Conservation (phyloP, 2,888 invertebrate genomes). For the Therioaphis trifolii region DNA sequence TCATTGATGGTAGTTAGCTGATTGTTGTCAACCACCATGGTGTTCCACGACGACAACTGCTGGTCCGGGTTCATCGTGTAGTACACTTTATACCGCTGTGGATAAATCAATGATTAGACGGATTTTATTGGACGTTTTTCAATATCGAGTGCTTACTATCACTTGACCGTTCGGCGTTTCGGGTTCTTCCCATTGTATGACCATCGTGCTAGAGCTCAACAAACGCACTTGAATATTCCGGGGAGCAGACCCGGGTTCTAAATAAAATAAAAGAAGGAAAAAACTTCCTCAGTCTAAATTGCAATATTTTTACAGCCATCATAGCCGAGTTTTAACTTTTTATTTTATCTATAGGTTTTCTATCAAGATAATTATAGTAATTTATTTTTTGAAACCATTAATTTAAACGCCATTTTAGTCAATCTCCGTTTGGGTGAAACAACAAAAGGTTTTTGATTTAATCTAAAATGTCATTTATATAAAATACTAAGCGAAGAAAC, state of each 20-base stretch:
- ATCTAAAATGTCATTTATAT: too few species aligned
- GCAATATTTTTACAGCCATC: neutral
- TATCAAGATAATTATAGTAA: neutral
- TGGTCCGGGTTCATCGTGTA: slow-evolving; percentile 91
- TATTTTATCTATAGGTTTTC: neutral
- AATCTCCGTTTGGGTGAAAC: too few species aligned
- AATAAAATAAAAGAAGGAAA: slow-evolving; percentile 66
- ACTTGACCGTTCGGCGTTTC: slow-evolving; percentile 98
- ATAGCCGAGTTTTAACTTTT: neutral
- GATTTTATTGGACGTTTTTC: neutral
- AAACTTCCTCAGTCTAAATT: neutral
- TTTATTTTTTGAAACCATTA: neutral
- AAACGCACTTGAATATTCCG: slow-evolving; percentile 93
- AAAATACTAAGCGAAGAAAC: too few species aligned
- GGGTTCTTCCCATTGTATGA: slow-evolving; percentile 98
- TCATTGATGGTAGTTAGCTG: slow-evolving; percentile 93
- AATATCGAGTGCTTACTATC: slow-evolving; percentile 76
- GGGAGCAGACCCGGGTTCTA: slow-evolving; percentile 96
- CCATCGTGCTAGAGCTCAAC: slow-evolving; percentile 94
- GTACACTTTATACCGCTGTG: slow-evolving; percentile 96
- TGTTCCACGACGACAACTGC: slow-evolving; percentile 89
- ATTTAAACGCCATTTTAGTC: neutral
- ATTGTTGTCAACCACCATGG: slow-evolving; percentile 93
- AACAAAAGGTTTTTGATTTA: too few species aligned
- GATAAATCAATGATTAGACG: neutral